These are phyloP conservation scores for Varroa destructor DNA, from an alignment of 1,140 invertebrate genomes.

Conservation along the genomic window DNA sequence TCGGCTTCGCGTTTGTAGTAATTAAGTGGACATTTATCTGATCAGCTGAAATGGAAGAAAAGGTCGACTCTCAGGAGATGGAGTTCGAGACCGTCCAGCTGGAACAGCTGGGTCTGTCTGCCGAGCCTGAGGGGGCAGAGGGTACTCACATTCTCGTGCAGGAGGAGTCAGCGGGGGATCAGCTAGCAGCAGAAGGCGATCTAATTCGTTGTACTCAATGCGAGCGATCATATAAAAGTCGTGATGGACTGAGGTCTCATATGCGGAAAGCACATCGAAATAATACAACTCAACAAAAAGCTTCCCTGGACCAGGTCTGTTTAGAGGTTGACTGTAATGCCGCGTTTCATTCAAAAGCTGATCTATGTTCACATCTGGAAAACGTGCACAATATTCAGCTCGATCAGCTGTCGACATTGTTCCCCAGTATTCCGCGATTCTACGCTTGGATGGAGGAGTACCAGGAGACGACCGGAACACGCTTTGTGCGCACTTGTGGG, in stretches of 20 bases:
- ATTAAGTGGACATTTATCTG: too few species aligned
- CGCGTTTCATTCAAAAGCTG: conserved; percentile 1
- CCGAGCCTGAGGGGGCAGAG: not conserved
- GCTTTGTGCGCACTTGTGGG: conserved; percentile 17
- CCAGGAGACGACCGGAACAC: conserved; percentile 8
- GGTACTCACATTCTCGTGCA: conserved; percentile 1
- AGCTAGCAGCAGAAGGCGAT: not conserved
- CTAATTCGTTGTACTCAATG: conserved; percentile 3
- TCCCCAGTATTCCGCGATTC: not conserved
- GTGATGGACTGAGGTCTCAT: conserved; percentile 17
- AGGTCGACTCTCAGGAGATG: conserved; percentile 7
- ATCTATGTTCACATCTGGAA: conserved; percentile 18
- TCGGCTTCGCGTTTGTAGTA: too few species aligned
- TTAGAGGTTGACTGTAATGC: conserved; percentile 2
- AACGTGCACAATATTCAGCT: conserved; percentile 5
- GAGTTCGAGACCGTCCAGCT: conserved; percentile 19
- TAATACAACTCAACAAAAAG: conserved; percentile 9
- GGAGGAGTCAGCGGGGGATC: not conserved
- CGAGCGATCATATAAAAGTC: conserved; percentile 5
- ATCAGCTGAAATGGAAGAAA: conserved; percentile 6
- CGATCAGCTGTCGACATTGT: conserved; percentile 5
- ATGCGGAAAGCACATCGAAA: not conserved
- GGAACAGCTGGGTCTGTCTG: conserved; percentile 1
- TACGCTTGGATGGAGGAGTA: conserved; percentile 28
- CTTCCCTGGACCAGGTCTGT: conserved; percentile 15